Evolutionary conservation across 1,140 invertebrate genomes (phyloP), one percentile per base, ranked within the genome.

Genomic region (Pseudoatta argentina): DNA sequence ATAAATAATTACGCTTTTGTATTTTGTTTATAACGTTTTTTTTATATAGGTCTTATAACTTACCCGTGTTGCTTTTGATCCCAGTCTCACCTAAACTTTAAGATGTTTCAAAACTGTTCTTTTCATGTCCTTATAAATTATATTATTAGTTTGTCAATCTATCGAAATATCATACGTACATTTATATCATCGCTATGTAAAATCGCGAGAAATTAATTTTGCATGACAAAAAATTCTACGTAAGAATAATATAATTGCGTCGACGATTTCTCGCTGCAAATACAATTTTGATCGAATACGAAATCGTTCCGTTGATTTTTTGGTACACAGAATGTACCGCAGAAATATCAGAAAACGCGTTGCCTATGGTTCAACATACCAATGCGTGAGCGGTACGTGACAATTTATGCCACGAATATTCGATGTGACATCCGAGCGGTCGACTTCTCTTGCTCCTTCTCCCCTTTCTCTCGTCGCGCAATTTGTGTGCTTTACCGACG

Each of bases 401-500:
- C 83, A 76, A 85, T 85, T 85, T 83, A 76, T 81, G 71, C 78
- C 30, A 85, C 73, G 75, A 89, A 90, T 89, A 90, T 87, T 89
- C 73, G 85, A 89, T 79, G 81, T 72, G 86, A 89, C 85, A 82
- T 89, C 71, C 66, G 61, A 87, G 88, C 89, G 88, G 73, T 73
- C 67, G 75, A 72, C 44, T 59, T 75, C 67, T 57, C 76, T 34
- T 69, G 48, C 75, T 27, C 24, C 55, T 30, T 55, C 27, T 69
- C 27, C 59, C 71, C 24, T 64, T 72, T 53, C 66, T 21, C 53
- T 30, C 86, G 69, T 81, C 85, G 67, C 82, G 88, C 86, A 91
- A 91, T 91, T 91, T 91, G 89, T 86, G 89, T 87, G 78, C 87
- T 88, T 90, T 90, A 88, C 87, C 82, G 88, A 27, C 39, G 73